These are phyloP conservation scores for Eueremaeus valkanovi DNA, from an alignment of 2,888 invertebrate species.

Conservation along the genomic window DNA sequence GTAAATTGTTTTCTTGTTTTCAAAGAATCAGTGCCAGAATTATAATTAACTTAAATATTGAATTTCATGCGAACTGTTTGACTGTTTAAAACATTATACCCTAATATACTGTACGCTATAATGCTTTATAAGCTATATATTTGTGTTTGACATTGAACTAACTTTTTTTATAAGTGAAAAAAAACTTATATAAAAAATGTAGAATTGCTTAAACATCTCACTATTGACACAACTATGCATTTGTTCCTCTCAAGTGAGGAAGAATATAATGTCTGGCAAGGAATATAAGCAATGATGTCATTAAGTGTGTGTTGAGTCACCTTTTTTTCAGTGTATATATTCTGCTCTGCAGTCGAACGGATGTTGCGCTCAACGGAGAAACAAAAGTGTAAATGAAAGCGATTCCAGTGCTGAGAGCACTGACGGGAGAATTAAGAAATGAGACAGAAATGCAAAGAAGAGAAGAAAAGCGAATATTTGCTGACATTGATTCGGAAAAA, in stretches of 20 bases:
- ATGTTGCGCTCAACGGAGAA: background rate
- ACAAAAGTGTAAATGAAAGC: slow-evolving; percentile 4
- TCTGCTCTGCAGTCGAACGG: background rate
- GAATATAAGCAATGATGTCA: background rate
- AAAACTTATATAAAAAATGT: background rate
- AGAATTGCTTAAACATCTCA: background rate
- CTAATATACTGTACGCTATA: too few species aligned
- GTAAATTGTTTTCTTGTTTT: background rate
- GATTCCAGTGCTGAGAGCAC: background rate
- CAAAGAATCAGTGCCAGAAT: too few species aligned
- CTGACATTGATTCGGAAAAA: background rate
- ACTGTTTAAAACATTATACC: background rate
- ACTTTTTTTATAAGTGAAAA: background rate
- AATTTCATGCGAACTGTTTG: background rate
- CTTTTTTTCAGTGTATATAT: background rate
- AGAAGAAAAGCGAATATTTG: background rate
- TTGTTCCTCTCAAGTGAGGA: background rate
- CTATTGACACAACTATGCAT: background rate
- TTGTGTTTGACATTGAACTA: slow-evolving; percentile 1
- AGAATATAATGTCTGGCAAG: background rate
- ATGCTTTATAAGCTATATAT: too few species aligned
- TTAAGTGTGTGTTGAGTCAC: slow-evolving; percentile 11
- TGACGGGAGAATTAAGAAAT: background rate
- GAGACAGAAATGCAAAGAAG: background rate
- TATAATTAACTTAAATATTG: slow-evolving; percentile 20